A percentile compares a stretch with the other conserved stretches of the same genome.
Conservation (phyloP, 2,888 invertebrate species). For the Drosophila subquinaria region DNA sequence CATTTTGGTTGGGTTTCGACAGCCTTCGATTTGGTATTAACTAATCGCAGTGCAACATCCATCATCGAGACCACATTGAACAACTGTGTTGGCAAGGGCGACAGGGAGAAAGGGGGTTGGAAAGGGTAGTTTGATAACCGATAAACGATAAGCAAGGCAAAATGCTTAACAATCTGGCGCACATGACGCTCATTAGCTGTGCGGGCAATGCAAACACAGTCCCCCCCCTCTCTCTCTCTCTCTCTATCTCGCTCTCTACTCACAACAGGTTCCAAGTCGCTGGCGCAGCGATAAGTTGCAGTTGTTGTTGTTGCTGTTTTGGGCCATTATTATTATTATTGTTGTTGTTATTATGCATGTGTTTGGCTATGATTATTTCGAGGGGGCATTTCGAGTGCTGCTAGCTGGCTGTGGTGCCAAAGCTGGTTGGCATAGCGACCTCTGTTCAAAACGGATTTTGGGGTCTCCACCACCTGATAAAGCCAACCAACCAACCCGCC, state of each 20-base stretch:
- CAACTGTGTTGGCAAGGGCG: slow-evolving; percentile 16
- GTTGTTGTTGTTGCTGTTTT: slow-evolving; percentile 17
- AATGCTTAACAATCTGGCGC: slow-evolving; percentile 30
- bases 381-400: slow-evolving; percentile 8
- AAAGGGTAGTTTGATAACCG: slow-evolving; percentile 29
- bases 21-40: slow-evolving; percentile 48
- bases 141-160: slow-evolving; percentile 41
- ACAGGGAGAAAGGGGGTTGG: background rate
- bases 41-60: slow-evolving; percentile 64
- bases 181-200: slow-evolving; percentile 51
- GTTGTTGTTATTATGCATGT: slow-evolving; percentile 36
- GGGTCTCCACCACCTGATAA: slow-evolving; percentile 17
- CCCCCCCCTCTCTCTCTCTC: background rate
- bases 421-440: slow-evolving; percentile 20
- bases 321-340: slow-evolving; percentile 24
- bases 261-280: slow-evolving; percentile 19
- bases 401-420: slow-evolving; percentile 12
- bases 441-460: slow-evolving; percentile 8
- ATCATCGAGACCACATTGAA: slow-evolving; percentile 59
- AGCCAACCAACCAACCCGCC: background rate
- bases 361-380: slow-evolving; percentile 31
- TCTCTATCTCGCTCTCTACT: background rate
- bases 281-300: slow-evolving; percentile 48
- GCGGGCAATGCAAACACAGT: slow-evolving; percentile 5
- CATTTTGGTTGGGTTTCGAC: slow-evolving; percentile 24